Base-by-base conservation (phyloP, 1,140 invertebrate genomes). In the Drosophila elegans region DNA sequence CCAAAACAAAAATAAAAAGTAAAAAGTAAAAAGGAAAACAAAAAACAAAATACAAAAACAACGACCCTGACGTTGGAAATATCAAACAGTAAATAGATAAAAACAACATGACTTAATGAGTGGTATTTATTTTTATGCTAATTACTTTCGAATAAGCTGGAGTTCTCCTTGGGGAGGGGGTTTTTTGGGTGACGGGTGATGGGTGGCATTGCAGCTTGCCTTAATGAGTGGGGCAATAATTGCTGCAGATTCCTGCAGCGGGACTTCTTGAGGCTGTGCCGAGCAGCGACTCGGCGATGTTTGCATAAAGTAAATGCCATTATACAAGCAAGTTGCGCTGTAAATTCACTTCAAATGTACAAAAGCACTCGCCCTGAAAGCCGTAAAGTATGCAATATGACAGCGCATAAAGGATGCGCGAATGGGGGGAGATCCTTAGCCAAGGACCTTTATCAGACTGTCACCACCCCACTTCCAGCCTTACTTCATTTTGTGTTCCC, bases 71-170 rank as follows among this genome's bases (percentile, higher is more conserved):
- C 44, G 72, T 41, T 29, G 56, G 75, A 63, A 76, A 66, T 86
- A 88, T 86, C 79, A 86, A 86, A 82, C 67, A 68, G 75, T 73
- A 82, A 86, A 86, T 83, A 86, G 83, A 86, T 88, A 86, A 88
- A 86, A 86, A 88, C 83, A 88, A 89, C 83, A 89, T 88, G 83
- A 88, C 83, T 88, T 83, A 88, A 88, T 89, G 84, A 88, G 83
- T 83, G 83, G 83, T 88, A 88, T 88, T 88, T 88, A 89, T 88
- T 88, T 89, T 88, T 88, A 88, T 88, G 83, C 83, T 88, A 88
- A 88, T 88, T 88, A 88, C 83, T 88, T 88, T 89, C 68, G 84
- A 88, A 88, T 88, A 89, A 80, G 84, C 52, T 71, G 54, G 32
- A 51, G 41, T 34, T 36, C 49, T 39, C 49, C 1, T 21, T 52